These are phyloP conservation scores for Eulemur rufifrons DNA, from an alignment of 2,113 vertebrate species.

Conservation along the genomic window DNA sequence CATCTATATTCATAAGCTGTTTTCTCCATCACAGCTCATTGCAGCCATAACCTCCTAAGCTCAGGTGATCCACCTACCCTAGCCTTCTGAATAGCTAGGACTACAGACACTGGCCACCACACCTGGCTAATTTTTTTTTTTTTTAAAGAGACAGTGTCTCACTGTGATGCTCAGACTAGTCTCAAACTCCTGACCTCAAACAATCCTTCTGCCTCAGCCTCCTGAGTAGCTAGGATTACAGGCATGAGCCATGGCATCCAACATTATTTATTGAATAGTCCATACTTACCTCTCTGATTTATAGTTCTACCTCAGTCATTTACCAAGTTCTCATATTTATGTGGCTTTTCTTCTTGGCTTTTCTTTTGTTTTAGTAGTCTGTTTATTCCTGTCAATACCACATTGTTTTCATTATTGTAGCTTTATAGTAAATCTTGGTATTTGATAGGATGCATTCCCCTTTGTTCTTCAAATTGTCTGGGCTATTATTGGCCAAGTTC, in stretches of 20 bases:
- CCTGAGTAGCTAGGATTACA: no score
- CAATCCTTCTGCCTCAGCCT: no score
- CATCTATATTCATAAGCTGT: neutral
- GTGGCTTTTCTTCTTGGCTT: neutral
- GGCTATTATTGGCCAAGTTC: neutral
- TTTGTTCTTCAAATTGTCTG: neutral
- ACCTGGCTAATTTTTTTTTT: no score
- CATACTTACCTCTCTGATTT: neutral
- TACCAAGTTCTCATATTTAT: neutral
- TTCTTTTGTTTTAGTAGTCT: neutral
- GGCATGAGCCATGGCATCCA: no score
- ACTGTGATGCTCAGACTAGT: no score
- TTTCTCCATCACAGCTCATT: no score
- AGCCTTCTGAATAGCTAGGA: no score
- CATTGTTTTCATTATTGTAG: neutral
- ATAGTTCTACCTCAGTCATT: neutral
- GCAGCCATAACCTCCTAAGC: no score
- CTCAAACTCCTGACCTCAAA: no score
- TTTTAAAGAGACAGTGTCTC: no score
- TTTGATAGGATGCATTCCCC: neutral
- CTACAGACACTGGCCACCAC: no score
- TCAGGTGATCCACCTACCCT: no score
- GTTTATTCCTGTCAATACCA: neutral
- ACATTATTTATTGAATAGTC: neutral
- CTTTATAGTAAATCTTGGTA: neutral